Evolutionary conservation across 2,113 vertebrate species (phyloP).

Genomic region (Oncorhynchus keta): DNA sequence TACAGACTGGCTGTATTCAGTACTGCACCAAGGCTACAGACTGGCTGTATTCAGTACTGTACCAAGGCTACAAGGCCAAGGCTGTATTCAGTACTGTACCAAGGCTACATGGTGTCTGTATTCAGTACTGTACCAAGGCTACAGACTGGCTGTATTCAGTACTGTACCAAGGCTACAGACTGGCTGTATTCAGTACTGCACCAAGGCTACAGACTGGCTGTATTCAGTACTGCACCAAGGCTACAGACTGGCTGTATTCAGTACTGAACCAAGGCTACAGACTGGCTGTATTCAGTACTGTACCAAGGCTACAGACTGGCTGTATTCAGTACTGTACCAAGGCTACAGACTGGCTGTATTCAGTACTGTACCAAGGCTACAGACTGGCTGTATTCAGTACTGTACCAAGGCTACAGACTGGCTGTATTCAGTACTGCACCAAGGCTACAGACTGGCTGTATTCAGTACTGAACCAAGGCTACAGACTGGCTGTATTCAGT

Average conservation of each 20-base stretch:
- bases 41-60: too few relatives aligned
- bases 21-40: too few relatives aligned
- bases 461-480: constrained; percentile 48
- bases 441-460: constrained; percentile 30
- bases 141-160: constrained; percentile 42
- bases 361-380: background rate
- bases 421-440: constrained; percentile 42
- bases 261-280: too few relatives aligned
- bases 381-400: constrained; percentile 38
- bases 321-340: constrained; percentile 35
- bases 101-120: constrained; percentile 40
- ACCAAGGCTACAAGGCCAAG: too few relatives aligned
- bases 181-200: constrained; percentile 44
- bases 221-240: too few relatives aligned
- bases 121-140: constrained; percentile 50
- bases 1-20: too few relatives aligned
- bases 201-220: constrained; percentile 36
- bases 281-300: constrained; percentile 44
- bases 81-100: constrained; percentile 45
- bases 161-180: constrained; percentile 26
- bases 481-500: constrained; percentile 44
- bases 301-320: constrained; percentile 46
- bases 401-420: constrained; percentile 33
- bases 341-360: too few relatives aligned
- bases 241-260: constrained; percentile 9